phyloP scores from a whole-genome alignment of 1,140 invertebrate species.

The Drosophila sp. region DNA sequence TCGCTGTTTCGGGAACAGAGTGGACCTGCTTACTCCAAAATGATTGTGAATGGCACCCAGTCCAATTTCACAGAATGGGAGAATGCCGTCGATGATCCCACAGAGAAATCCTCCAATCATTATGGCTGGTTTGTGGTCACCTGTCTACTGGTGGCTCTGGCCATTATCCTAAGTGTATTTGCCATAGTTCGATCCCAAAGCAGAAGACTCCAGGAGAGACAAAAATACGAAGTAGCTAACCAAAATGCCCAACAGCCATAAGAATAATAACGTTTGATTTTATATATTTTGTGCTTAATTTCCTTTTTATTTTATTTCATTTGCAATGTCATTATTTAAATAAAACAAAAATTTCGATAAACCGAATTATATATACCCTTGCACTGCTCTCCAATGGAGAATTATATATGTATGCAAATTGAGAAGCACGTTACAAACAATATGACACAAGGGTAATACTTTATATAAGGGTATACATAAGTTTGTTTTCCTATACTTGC shows the following conservation, averaged over 20 bases:
- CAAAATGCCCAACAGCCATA: constrained; percentile 30
- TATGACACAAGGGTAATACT: not conserved
- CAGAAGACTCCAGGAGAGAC: constrained; percentile 47
- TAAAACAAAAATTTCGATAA: not conserved
- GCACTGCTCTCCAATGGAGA: no score
- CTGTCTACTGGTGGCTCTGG: constrained; percentile 56
- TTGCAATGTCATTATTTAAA: constrained; percentile 18
- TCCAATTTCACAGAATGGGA: constrained; percentile 56
- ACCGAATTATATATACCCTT: not conserved
- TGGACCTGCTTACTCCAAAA: constrained; percentile 5
- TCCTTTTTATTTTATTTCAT: constrained; percentile 9
- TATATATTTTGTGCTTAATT: not conserved
- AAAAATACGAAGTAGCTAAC: constrained; percentile 63
- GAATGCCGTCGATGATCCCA: constrained; percentile 20
- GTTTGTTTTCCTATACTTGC: not conserved
- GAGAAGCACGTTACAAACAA: not conserved
- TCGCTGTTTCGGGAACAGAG: constrained; percentile 52
- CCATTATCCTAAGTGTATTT: constrained; percentile 47
- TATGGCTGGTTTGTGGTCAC: constrained; percentile 73
- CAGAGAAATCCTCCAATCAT: constrained; percentile 34
- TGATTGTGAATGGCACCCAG: constrained; percentile 23
- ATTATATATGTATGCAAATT: not conserved
- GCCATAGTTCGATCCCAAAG: constrained; percentile 55
- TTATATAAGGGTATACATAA: not conserved
- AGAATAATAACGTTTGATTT: constrained; percentile 17